phyloP scores from a whole-genome alignment of 2,797 vertebrate species.

The Rousettus madagascariensis region DNA sequence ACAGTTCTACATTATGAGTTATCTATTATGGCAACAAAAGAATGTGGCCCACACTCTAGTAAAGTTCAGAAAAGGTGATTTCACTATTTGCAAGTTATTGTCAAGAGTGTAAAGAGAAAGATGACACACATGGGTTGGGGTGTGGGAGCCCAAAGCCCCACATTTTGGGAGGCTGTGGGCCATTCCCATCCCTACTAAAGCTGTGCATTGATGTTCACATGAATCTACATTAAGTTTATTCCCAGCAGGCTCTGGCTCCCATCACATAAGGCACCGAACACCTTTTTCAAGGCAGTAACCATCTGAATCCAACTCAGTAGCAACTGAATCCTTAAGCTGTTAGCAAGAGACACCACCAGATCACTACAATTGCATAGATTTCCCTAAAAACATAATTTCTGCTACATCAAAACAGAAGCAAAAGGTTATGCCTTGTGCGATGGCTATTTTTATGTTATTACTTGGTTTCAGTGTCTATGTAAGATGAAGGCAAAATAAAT shows the following conservation, averaged over 20 bases:
- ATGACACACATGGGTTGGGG: not conserved
- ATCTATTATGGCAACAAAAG: not conserved
- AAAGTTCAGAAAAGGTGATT: not conserved
- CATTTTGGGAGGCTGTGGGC: not conserved
- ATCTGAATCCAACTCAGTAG: not conserved
- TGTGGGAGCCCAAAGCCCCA: not conserved
- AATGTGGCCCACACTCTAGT: not conserved
- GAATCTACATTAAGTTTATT: not conserved
- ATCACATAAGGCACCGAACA: conserved; percentile 56
- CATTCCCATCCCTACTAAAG: not conserved
- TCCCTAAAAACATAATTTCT: not conserved
- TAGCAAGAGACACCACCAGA: not conserved
- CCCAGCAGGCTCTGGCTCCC: not conserved
- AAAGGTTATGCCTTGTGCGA: not conserved
- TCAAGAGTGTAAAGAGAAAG: conserved; percentile 2
- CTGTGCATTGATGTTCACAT: not conserved
- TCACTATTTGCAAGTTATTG: conserved; percentile 60
- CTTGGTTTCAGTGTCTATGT: conserved; percentile 2
- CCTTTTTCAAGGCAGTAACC: not conserved
- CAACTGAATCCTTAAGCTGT: not conserved
- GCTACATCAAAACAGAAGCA: conserved; percentile 17
- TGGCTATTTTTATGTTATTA: conserved; percentile 35
- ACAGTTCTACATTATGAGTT: not conserved
- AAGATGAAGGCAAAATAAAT: conserved; percentile 28
- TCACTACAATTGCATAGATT: not conserved